Conservation (phyloP, 2,113 vertebrate genomes). For the Mustela nigripes region DNA sequence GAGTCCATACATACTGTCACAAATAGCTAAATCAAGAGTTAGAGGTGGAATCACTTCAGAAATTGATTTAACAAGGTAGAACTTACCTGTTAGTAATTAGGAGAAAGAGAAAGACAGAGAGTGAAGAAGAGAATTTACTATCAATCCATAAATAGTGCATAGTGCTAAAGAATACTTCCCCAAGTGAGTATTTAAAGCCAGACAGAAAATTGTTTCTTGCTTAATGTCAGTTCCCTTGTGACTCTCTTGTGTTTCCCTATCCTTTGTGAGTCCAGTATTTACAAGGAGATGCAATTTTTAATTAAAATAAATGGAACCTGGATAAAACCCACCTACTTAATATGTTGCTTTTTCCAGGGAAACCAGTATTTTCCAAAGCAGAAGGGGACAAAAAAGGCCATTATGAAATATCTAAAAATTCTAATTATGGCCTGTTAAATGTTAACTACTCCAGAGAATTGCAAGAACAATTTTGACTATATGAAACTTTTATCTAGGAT, state of each 20-base stretch:
- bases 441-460: not conserved
- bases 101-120: not conserved
- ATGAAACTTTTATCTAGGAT: not conserved
- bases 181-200: not conserved
- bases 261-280: not conserved
- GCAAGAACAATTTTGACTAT: not conserved
- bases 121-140: not conserved
- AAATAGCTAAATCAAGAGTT: not conserved
- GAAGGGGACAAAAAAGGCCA: not conserved
- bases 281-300: not conserved
- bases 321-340: not conserved
- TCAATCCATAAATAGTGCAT: not conserved
- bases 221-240: not conserved
- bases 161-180: not conserved
- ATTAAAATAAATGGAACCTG: not conserved
- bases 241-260: not conserved
- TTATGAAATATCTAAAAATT: not conserved
- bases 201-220: not conserved
- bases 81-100: not conserved
- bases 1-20: not conserved
- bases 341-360: not conserved
- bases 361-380: not conserved
- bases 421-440: not conserved
- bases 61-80: not conserved
- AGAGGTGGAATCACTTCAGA: not conserved